Evolutionary conservation across 1,140 invertebrate genomes (phyloP).

Genomic region (Tribolium madens): DNA sequence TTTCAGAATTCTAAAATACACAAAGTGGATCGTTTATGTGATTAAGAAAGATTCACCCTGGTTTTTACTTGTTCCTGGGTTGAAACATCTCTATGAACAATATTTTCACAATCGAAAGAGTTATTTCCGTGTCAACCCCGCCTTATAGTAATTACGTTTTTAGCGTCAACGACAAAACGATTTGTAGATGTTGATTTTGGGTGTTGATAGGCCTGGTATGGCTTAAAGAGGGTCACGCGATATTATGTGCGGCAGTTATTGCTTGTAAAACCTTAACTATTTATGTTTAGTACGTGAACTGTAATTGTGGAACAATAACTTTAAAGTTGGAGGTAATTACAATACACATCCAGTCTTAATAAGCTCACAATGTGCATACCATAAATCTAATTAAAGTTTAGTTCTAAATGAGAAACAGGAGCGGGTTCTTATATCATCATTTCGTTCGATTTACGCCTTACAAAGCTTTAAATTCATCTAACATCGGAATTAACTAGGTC

Average conservation of each 20-base stretch:
- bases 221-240: constrained; percentile 37
- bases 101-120: no score
- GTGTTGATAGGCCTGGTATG: constrained; percentile 1
- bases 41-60: no score
- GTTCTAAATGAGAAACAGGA: no score
- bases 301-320: constrained; percentile 25
- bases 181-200: constrained; percentile 41
- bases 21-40: no score
- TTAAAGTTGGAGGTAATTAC: constrained; percentile 3
- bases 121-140: constrained; percentile 14
- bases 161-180: constrained; percentile 37
- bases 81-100: no score
- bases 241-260: constrained; percentile 33
- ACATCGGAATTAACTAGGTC: constrained; percentile 26
- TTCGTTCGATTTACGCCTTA: constrained; percentile 3
- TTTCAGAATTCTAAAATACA: no score
- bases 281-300: constrained; percentile 7
- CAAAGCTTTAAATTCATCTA: constrained; percentile 24
- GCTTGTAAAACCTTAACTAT: constrained; percentile 6
- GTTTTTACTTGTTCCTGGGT: no score
- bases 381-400: constrained; percentile 18
- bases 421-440: neutral
- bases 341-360: constrained; percentile 29
- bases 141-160: constrained; percentile 29
- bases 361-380: neutral